Evolutionary conservation across 2,113 vertebrate species (phyloP).

Genomic region (Patagioenas fasciata): DNA sequence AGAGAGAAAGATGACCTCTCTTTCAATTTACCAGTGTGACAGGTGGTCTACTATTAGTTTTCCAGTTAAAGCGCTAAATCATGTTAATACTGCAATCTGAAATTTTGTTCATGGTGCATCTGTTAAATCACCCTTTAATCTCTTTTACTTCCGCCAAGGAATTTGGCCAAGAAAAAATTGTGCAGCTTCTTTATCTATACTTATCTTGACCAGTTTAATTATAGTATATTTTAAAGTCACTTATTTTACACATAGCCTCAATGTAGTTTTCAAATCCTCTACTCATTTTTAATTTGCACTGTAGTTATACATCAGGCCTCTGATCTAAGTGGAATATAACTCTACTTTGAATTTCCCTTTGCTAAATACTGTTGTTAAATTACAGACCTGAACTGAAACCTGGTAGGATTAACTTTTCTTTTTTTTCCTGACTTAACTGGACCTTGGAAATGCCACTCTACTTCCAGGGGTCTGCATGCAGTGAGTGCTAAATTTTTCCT

Average conservation of each 20-base stretch:
- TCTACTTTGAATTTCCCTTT: background rate
- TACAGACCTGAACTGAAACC: background rate
- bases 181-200: background rate
- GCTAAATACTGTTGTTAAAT: background rate
- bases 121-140: background rate
- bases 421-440: background rate
- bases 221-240: background rate
- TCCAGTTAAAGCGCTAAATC: background rate
- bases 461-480: background rate
- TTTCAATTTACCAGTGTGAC: background rate
- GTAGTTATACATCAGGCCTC: background rate
- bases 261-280: background rate
- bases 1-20: background rate
- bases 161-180: background rate
- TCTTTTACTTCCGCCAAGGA: background rate
- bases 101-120: background rate
- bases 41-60: background rate
- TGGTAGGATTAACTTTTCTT: background rate
- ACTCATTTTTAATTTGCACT: background rate
- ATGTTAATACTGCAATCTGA: background rate
- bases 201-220: background rate
- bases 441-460: background rate
- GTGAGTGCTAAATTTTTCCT: background rate
- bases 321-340: background rate
- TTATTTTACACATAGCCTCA: background rate